These are phyloP conservation scores for Rhabdomys pumilio DNA, from an alignment of 2,797 vertebrate species.

Conservation along the genomic window DNA sequence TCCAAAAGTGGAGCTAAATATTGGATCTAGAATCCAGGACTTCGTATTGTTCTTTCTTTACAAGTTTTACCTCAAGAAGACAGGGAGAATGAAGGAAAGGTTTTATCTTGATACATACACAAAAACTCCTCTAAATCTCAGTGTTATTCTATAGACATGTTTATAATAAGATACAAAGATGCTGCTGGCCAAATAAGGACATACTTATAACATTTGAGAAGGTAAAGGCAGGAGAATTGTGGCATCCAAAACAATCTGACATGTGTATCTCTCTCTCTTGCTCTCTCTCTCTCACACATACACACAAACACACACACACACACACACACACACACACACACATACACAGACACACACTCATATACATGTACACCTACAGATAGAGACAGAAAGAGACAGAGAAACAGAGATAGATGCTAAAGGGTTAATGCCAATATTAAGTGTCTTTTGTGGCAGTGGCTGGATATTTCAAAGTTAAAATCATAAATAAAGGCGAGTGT, in stretches of 20 bases:
- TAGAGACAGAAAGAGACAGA: background rate
- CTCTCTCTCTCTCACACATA: background rate
- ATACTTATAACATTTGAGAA: background rate
- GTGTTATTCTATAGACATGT: background rate
- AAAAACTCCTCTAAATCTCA: background rate
- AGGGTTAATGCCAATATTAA: conserved; percentile 31
- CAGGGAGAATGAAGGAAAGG: accelerated
- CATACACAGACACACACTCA: background rate
- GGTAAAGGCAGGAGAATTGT: background rate
- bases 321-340: background rate
- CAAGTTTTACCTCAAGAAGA: background rate
- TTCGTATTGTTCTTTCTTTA: background rate
- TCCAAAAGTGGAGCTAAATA: background rate
- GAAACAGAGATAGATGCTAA: background rate
- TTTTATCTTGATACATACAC: background rate
- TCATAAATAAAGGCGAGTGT: background rate
- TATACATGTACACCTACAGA: background rate
- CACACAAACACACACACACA: background rate
- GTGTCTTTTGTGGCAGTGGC: background rate
- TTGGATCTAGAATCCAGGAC: background rate
- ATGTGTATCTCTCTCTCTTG: background rate
- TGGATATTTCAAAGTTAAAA: conserved; percentile 59
- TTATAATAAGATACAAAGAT: background rate
- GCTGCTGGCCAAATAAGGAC: background rate
- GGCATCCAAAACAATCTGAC: background rate